These are phyloP conservation scores for Rhagonycha fulva DNA, from an alignment of 2,888 invertebrate species.

Conservation along the genomic window DNA sequence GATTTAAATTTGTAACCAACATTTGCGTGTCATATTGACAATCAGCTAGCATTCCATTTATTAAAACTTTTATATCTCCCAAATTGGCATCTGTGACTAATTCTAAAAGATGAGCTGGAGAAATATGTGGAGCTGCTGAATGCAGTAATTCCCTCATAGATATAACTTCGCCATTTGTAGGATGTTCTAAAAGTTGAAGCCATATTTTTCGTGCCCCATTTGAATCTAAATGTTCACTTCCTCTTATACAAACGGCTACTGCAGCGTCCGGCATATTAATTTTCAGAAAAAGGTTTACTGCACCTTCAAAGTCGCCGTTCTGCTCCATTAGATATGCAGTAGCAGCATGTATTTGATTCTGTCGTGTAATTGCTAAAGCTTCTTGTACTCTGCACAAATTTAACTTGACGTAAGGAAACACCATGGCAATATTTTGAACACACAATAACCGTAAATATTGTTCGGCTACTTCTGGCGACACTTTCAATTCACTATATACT, in stretches of 20 bases:
- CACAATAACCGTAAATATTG: constrained; percentile 68
- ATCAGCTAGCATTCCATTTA: constrained; percentile 73
- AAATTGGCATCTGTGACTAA: constrained; percentile 63
- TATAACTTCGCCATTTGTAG: constrained; percentile 53
- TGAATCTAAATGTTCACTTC: constrained; percentile 54
- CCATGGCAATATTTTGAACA: constrained; percentile 58
- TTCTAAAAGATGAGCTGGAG: constrained; percentile 63
- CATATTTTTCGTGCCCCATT: constrained; percentile 58
- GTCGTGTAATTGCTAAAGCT: constrained; percentile 66
- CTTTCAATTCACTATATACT: constrained; percentile 47
- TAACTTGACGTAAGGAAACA: constrained; percentile 59
- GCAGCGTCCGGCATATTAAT: constrained; percentile 49
- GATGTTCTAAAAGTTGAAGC: constrained; percentile 57
- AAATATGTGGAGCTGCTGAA: constrained; percentile 61
- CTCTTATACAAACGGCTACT: constrained; percentile 55
- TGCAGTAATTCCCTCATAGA: constrained; percentile 57
- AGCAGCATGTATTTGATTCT: constrained; percentile 65
- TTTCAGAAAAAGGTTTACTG: constrained; percentile 66
- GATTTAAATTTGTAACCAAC: constrained; percentile 67
- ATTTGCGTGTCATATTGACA: constrained; percentile 76
- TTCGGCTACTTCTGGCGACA: constrained; percentile 60
- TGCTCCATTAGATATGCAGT: constrained; percentile 76
- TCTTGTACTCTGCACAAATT: constrained; percentile 66
- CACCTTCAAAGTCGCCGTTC: constrained; percentile 72
- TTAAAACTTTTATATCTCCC: constrained; percentile 64